A percentile compares a stretch with the other conserved stretches of the same genome.
These are phyloP conservation scores for Mormyrus hasselquistii DNA, from an alignment of 2,797 vertebrate species.

Conservation along the genomic window DNA sequence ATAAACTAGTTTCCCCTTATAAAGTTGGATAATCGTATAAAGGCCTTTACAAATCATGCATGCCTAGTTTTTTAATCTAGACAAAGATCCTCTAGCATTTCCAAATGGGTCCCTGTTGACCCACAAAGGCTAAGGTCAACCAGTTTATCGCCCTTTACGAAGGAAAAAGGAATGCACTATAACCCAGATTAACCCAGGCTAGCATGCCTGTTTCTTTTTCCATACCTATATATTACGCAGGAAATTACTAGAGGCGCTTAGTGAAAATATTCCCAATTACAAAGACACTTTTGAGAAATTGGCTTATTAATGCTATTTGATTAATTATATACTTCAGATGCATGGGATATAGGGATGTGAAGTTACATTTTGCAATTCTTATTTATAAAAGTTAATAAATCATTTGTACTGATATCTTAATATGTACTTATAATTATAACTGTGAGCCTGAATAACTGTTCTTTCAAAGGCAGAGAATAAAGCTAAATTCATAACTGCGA, in stretches of 20 bases:
- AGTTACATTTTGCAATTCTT: conserved; percentile 43
- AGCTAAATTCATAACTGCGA: conserved; percentile 34
- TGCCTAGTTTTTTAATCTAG: background rate
- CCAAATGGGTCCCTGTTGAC: background rate
- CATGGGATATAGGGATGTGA: conserved; percentile 58
- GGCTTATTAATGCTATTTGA: conserved; percentile 66
- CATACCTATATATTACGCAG: conserved; percentile 50
- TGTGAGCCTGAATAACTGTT: conserved; percentile 26
- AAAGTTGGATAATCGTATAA: background rate
- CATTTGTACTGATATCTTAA: conserved; percentile 40
- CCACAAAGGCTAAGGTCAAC: background rate
- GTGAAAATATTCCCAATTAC: conserved; percentile 57
- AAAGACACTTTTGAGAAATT: conserved; percentile 60
- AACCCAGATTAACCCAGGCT: conserved; percentile 43
- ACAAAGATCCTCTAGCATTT: background rate
- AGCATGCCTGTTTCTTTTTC: conserved; percentile 42
- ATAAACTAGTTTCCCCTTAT: conserved; percentile 1
- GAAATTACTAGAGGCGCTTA: conserved; percentile 56
- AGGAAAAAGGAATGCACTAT: conserved; percentile 33
- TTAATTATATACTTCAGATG: conserved; percentile 56
- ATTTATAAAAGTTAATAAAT: conserved; percentile 42
- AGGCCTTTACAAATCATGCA: background rate
- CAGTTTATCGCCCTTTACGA: background rate
- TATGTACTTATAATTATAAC: conserved; percentile 45
- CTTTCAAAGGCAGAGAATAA: conserved; percentile 27